Evolutionary conservation across 1,140 invertebrate species (phyloP), one percentile per base, ranked within the genome.

Genomic region (Geopemphigus sp.): DNA sequence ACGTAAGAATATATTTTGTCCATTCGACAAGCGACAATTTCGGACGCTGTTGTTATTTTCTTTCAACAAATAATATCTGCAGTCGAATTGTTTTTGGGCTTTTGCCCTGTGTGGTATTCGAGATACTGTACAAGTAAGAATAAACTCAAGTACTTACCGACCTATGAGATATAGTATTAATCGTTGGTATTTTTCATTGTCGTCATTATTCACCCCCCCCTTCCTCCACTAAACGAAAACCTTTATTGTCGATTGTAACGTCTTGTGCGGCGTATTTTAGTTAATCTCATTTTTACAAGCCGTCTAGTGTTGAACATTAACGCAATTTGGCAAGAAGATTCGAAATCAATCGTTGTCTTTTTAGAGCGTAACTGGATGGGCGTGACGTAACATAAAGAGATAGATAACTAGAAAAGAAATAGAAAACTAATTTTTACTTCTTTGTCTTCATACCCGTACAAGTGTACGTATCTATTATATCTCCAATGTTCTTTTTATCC

Each of bases 281-380:
- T 47, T 1, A 68, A 68, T n/a, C 45, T 22, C 1, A 68, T 47
- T 68, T 68, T 47, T 47, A 68, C 47, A 47, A 68, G 32, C 64
- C 39, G 47, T 68, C 47, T 68, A 47, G 12, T 68, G 39, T 64
- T n/a, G 32, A 4, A 39, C 19, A 14, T 68, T 19, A 47, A 68
- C 24, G 45, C n/a, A 47, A 68, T 68, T 68, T 68, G 12, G 4
- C 8, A 22, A 45, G 22, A 68, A 1, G 39, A 29, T 29, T 68
- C 47, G 45, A 68, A 68, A 68, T 11, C 22, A n/a, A 68, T 68
- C n/a, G n/a, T n/a, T 47, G n/a, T 47, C n/a, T 68, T 1, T 68
- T 68, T 68, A 47, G 1, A 47, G 63, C 14, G 2, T 6, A 32
- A n/a, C n/a, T n/a, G n/a, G n/a, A n/a, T n/a, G n/a, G n/a, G n/a